Evolutionary conservation across 2,113 vertebrate genomes (phyloP), one percentile per base, ranked within the genome.

Genomic region (Garra rufa): DNA sequence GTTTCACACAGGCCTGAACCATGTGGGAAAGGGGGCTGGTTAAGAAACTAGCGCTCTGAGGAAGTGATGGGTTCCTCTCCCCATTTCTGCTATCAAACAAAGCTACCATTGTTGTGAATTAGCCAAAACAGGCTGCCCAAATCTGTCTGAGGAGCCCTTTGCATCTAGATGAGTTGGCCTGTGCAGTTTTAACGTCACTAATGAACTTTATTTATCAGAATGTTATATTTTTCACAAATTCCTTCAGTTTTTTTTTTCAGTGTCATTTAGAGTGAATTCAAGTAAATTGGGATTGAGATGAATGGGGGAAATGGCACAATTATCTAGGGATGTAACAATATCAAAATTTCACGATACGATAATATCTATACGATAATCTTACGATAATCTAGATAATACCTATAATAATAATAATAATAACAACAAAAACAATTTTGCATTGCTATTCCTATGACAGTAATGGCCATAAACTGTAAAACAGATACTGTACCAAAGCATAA

Each of bases 31-130:
- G 24, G 65, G 80, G 70, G 15, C 79, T 55, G 73, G 70, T 55
- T 74, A 17, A 78, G 71, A 57, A 52, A 57, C 52, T 76, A 26
- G 55, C 24, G 14, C 28, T 44, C 41, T 63, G n/a, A 79, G 71
- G 78, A 77, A 57, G 19, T 34, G 57, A 41, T n/a, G 38, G 78
- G 50, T 63, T 86, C 86, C 50, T 75, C 84, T 81, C 24, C 9
- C 76, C 44, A 57, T 80, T 74, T 86, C 59, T 88, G 50, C 84
- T 55, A 59, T 82, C 57, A 76, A 74, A 88, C 85, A 86, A 80
- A 65, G 82, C 69, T 59, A 19, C 50, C 82, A 73, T 88, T 88
- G 77, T 87, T 59, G 21, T 44, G 48, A 86, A 76, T 76, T 8
- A 57, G 34, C 85, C 77, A 84, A 26, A 84, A n/a, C 52, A 76